These are phyloP conservation scores for Neuroscelio doddi DNA, from an alignment of 2,888 invertebrate genomes.

Conservation along the genomic window DNA sequence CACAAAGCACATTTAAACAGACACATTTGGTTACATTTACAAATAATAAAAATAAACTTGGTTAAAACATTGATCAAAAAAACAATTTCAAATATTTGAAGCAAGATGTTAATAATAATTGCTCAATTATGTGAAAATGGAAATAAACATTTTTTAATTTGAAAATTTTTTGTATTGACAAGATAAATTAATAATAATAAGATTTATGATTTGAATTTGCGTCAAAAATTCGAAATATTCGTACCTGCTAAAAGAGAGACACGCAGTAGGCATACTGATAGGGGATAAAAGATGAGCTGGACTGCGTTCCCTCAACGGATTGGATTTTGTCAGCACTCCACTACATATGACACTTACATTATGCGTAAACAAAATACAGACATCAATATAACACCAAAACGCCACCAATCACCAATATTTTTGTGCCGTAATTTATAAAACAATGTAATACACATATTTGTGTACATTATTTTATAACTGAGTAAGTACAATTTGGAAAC, in stretches of 20 bases:
- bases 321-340: constrained; percentile 66
- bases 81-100: not conserved
- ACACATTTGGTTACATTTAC: no score
- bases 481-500: no score
- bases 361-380: constrained; percentile 38
- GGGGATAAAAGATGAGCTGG: constrained; percentile 74
- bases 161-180: not conserved
- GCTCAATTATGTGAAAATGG: not conserved
- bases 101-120: no score
- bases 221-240: not conserved
- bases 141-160: constrained; percentile 2
- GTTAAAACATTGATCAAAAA: no score
- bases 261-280: constrained; percentile 76
- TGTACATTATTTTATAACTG: no score
- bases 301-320: constrained; percentile 68
- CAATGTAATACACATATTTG: no score
- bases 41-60: no score
- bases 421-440: no score
- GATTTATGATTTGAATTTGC: not conserved
- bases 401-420: not conserved
- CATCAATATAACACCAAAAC: not conserved
- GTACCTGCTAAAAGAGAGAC: constrained; percentile 77
- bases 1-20: no score
- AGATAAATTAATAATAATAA: not conserved
- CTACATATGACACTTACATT: constrained; percentile 63